A percentile compares a stretch with the other conserved stretches of the same genome.
Evolutionary conservation across 2,113 vertebrate species (phyloP).

Genomic region (Platanista minor): DNA sequence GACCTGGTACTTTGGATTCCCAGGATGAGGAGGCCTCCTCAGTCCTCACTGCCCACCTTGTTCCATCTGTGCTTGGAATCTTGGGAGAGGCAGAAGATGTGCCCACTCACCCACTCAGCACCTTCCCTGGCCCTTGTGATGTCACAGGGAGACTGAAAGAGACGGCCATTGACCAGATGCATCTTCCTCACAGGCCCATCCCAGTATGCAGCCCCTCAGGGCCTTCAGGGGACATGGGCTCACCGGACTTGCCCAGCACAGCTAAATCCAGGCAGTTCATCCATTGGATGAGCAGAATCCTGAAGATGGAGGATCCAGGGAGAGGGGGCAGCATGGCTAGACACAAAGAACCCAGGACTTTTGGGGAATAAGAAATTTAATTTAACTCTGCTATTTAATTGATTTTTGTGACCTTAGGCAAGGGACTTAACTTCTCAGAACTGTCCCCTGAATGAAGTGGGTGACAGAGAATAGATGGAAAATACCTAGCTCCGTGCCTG

Average conservation of each 20-base stretch:
- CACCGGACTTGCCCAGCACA: too few relatives aligned
- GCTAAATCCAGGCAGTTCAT: background rate
- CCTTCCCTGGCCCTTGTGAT: background rate
- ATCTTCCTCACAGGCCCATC: background rate
- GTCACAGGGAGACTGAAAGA: background rate
- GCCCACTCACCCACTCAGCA: background rate
- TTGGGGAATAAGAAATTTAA: background rate
- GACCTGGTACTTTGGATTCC: background rate
- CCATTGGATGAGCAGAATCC: background rate
- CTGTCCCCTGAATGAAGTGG: background rate
- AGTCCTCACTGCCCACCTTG: background rate
- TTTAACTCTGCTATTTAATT: background rate
- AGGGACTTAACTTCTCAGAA: background rate
- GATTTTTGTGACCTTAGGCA: background rate
- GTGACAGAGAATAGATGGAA: background rate
- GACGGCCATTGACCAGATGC: background rate
- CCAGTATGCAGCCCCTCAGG: background rate
- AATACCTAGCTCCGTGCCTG: background rate
- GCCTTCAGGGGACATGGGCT: background rate
- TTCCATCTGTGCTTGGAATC: background rate
- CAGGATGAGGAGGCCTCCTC: background rate
- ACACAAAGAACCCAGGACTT: background rate
- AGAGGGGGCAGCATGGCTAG: too few relatives aligned
- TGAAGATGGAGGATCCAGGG: background rate
- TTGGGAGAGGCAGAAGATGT: background rate